Conservation (phyloP, 2,113 vertebrate genomes). For the Okapia johnstoni region DNA sequence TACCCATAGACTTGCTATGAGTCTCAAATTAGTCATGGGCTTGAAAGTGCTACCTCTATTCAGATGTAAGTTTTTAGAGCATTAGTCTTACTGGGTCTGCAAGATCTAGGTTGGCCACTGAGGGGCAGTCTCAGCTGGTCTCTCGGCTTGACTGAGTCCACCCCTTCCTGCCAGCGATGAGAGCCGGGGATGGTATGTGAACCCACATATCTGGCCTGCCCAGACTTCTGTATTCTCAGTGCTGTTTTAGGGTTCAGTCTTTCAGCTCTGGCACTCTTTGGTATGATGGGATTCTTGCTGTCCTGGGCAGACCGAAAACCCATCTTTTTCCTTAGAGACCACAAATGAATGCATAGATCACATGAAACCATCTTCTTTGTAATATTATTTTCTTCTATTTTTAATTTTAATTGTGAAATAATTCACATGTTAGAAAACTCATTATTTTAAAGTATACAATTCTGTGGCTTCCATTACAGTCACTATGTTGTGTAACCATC, state of each 20-base stretch:
- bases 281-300: not conserved
- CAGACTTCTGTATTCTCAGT: not conserved
- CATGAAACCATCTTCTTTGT: not conserved
- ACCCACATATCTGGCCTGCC: too few species aligned
- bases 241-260: not conserved
- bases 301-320: not conserved
- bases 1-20: not conserved
- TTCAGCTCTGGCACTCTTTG: not conserved
- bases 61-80: not conserved
- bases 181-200: not conserved
- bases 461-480: not conserved
- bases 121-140: not conserved
- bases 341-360: accelerated
- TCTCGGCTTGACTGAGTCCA: not conserved
- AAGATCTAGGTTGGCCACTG: not conserved
- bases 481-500: too few species aligned
- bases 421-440: not conserved
- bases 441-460: not conserved
- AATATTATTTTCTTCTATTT: not conserved
- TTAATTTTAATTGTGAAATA: not conserved
- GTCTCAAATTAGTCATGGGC: not conserved
- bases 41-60: not conserved
- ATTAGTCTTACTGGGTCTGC: not conserved
- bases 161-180: not conserved
- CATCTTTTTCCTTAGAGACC: not conserved